Evolutionary conservation across 1,140 invertebrate genomes (phyloP).

Genomic region (Bicyclus anynana): DNA sequence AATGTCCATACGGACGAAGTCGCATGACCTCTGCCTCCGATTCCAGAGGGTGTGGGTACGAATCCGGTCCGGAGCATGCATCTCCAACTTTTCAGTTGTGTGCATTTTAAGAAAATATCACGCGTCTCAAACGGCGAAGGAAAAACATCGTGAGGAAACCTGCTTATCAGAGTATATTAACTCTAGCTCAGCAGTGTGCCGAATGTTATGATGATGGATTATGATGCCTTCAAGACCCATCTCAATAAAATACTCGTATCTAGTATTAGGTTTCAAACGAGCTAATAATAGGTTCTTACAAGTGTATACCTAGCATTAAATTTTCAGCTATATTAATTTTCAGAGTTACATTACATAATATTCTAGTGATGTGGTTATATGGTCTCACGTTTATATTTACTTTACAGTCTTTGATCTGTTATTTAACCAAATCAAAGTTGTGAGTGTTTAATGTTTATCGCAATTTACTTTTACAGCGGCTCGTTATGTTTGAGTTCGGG

Average conservation of each 20-base stretch:
- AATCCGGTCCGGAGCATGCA: too few species aligned
- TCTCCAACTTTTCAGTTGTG: too few species aligned
- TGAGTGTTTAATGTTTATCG: constrained; percentile 3
- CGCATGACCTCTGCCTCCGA: too few species aligned
- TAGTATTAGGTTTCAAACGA: not conserved
- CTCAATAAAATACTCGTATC: not conserved
- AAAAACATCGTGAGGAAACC: too few species aligned
- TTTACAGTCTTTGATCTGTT: constrained; percentile 9
- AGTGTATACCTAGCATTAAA: not conserved
- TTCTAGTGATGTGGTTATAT: constrained; percentile 1
- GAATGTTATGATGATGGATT: too few species aligned
- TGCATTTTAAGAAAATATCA: too few species aligned
- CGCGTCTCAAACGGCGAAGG: too few species aligned
- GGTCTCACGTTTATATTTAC: not conserved
- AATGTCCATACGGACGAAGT: too few species aligned
- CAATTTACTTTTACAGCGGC: constrained; percentile 11
- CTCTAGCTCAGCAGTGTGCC: too few species aligned
- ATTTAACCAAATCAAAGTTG: constrained; percentile 11
- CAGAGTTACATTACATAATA: not conserved
- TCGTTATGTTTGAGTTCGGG: constrained; percentile 5
- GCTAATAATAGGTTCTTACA: not conserved
- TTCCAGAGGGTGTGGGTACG: too few species aligned
- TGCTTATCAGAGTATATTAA: too few species aligned
- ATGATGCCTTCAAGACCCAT: too few species aligned
- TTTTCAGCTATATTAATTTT: not conserved